phyloP scores from a whole-genome alignment of 2,797 vertebrate genomes.

The Pagetopsis macropterus region DNA sequence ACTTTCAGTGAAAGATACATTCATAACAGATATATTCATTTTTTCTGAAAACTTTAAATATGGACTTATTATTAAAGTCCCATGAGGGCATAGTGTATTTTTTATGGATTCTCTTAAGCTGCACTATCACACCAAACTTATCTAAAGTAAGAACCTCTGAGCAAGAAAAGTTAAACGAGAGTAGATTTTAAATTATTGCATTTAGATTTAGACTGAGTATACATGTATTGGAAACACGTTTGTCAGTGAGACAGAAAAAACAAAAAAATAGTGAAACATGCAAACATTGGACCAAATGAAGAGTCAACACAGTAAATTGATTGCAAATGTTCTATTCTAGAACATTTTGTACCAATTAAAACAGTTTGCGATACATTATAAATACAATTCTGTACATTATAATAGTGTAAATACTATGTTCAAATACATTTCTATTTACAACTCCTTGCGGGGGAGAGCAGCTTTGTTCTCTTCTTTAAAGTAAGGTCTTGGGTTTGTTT shows the following conservation, averaged over 20 bases:
- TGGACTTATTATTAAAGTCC: neutral
- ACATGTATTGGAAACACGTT: slow-evolving; percentile 3
- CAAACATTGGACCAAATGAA: slow-evolving; percentile 47
- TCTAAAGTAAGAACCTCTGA: neutral
- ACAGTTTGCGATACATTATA: slow-evolving; percentile 92
- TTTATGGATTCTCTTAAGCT: neutral
- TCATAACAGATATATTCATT: neutral
- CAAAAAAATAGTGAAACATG: neutral
- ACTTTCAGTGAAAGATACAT: neutral
- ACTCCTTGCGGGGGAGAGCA: slow-evolving; percentile 89
- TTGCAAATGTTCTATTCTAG: slow-evolving; percentile 94
- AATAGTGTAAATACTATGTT: slow-evolving; percentile 91
- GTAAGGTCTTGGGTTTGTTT: slow-evolving; percentile 87
- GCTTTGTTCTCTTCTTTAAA: slow-evolving; percentile 89
- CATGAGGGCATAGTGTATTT: neutral
- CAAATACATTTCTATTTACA: slow-evolving; percentile 92
- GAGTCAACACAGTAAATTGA: slow-evolving; percentile 59
- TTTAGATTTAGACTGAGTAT: neutral
- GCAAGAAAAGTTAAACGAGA: neutral
- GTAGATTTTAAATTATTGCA: neutral
- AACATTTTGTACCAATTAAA: slow-evolving; percentile 95
- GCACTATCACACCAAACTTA: neutral
- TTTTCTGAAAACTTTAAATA: neutral
- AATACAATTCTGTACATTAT: slow-evolving; percentile 98
- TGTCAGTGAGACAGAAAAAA: neutral